Percentiles rank a stretch among this genome's conserved stretches.
Evolutionary conservation across 64 coral and sea anemone species (phyloP).

Genomic region (Anthopleura sola): DNA sequence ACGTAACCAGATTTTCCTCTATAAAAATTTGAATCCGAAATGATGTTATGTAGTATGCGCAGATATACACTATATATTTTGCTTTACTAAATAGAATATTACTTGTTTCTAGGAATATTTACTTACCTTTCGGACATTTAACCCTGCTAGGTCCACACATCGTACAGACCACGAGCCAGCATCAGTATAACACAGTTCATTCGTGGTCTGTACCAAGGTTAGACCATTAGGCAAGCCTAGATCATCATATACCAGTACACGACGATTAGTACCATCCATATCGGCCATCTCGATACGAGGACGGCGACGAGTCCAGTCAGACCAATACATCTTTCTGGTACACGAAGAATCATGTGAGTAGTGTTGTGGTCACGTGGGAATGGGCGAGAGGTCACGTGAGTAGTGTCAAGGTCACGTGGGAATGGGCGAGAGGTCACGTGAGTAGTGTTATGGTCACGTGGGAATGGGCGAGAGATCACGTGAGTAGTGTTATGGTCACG

Average conservation of each 20-base stretch:
- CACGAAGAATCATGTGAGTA: not conserved
- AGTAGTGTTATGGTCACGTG: too few species aligned
- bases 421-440: too few species aligned
- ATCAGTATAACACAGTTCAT: slow-evolving; percentile 62
- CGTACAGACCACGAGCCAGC: slow-evolving; percentile 45
- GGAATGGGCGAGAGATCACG: not conserved
- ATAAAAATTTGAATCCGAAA: too few species aligned
- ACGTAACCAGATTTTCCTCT: too few species aligned
- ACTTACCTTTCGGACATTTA: slow-evolving; percentile 43
- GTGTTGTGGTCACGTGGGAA: not conserved
- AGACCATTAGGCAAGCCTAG: slow-evolving; percentile 56
- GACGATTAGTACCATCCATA: slow-evolving; percentile 60
- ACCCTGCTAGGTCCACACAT: slow-evolving; percentile 47
- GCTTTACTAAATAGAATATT: not conserved
- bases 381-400: not conserved
- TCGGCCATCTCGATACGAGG: slow-evolving; percentile 63
- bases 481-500: not conserved
- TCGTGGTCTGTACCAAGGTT: slow-evolving; percentile 51
- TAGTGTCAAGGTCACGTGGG: not conserved
- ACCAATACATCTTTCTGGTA: slow-evolving; percentile 65
- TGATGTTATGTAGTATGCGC: too few species aligned
- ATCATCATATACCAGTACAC: slow-evolving; percentile 40
- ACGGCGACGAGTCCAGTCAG: slow-evolving; percentile 49
- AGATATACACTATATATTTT: too few species aligned
- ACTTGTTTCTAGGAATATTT: too few species aligned